A percentile compares a stretch with the other conserved stretches of the same genome.
Conservation (phyloP, 1,140 invertebrate genomes). For the Stegodyphus dumicola region DNA sequence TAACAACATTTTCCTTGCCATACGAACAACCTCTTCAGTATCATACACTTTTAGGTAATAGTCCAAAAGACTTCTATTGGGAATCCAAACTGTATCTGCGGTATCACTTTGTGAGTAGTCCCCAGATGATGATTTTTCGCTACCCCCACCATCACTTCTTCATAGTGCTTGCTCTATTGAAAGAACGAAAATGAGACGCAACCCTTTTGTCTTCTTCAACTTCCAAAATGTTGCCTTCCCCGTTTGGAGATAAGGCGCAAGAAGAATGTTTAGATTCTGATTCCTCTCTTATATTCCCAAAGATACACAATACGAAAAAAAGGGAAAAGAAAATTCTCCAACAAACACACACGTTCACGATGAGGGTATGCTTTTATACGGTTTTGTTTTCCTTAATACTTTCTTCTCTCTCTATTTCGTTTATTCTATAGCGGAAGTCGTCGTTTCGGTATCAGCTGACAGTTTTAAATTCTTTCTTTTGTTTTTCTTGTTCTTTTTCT, state of each 20-base stretch:
- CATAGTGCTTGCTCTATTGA: constrained; percentile 26
- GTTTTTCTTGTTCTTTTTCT: not conserved
- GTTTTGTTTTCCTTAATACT: not conserved
- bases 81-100: no score
- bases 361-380: not conserved
- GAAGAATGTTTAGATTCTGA: constrained; percentile 43
- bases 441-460: constrained; percentile 3
- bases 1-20: no score
- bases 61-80: no score
- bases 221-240: constrained; percentile 4
- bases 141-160: not conserved
- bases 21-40: no score
- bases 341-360: not conserved
- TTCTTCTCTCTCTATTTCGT: not conserved
- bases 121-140: not conserved
- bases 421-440: not conserved
- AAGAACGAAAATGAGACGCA: constrained; percentile 44
- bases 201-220: constrained; percentile 24
- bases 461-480: constrained; percentile 7
- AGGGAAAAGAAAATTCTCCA: constrained; percentile 8
- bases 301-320: not conserved
- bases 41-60: no score
- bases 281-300: constrained; percentile 4
- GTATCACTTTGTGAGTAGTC: constrained; percentile 12
- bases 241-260: not conserved